Evolutionary conservation across 2,888 invertebrate genomes (phyloP), one percentile per base, ranked within the genome.

Genomic region (Sepiola atlantica): DNA sequence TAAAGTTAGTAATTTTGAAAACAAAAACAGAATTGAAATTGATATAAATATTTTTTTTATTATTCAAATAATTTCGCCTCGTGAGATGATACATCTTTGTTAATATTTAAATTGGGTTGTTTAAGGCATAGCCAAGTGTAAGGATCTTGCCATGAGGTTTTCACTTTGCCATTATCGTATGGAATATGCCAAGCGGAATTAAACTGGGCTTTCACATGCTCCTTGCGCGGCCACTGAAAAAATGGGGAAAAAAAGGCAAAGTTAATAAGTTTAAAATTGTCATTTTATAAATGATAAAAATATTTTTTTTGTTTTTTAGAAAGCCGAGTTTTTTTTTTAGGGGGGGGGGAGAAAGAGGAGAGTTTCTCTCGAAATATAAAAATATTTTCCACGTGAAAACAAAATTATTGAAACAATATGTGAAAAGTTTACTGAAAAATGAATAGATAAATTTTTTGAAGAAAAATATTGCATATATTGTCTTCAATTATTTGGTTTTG

Each of bases 161-260:
- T 92, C 28, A 8, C 35, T 28, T 54, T 28, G 24, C 14, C 92
- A n/a, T 92, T 54, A 10, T 92, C 92, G 28, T 55, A 92, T n/a
- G 92, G 92, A 45, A 92, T 92, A 92, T 92, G 92, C 92, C 92
- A 92, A 24, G n/a, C 92, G 28, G 45, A 55, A n/a, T 54, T 92
- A 45, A 45, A 92, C 35, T 92, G 92, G 12, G 92, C n/a, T 55
- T 55, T 45, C 32, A 92, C 45, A 28, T 92, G 18, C n/a, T 92
- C 92, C 45, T 54, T 92, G 4, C 92, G 54, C 28, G 92, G 92
- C 92, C 92, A 92, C 92, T 92, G 92, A 35, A 92, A 92, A 92
- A 18, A 54, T 35, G 28, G 10, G 32, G n/a, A 77, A 77, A 0
- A 0, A 1, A 77, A 77, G 32, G 8, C 2, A 45, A 45, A 45